Base-by-base conservation (phyloP, 2,113 vertebrate genomes). In the Daphoenositta chrysoptera region DNA sequence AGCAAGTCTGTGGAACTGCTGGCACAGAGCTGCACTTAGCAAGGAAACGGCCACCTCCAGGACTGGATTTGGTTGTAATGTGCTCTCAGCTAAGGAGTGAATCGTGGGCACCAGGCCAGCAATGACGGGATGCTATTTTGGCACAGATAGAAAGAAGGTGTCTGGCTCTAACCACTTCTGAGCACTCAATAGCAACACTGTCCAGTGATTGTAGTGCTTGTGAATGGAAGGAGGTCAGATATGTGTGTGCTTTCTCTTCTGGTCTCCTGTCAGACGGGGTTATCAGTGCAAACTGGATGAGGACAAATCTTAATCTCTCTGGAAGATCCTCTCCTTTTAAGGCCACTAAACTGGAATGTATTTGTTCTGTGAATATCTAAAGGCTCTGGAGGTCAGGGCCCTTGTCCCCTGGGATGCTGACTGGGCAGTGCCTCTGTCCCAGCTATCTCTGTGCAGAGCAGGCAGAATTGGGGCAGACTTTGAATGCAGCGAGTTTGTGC, bases 1-100 rank as follows among this genome's bases (percentile, higher is more conserved):
- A 94, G 83, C 47, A 5, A 56, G 77, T 47, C 48, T 69, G 82
- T 42, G 84, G 75, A 83, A 9, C 0, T 90, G 57, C 21, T 89
- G 87, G 93, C 91, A 61, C 89, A 33, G 63, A 80, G 35, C 26
- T 65, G 77, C 28, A 2, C 53, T 58, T 1, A 61, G 87, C 78
- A 26, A 68, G 95, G 93, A 48, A 72, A 18, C 5, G 13, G 92
- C 90, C 94, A 93, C 87, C 75, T 83, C 90, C 78, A 91, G 68
- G 28, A 3, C 5, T 88, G 92, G 78, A 5, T 42, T 42, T 35
- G 87, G 39, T 28, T 48, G 73, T 39, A 7, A 7, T 22, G 71
- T 58, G 71, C 85, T 80, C 91, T 30, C 47, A 10, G 82, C 87
- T 80, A 1, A 73, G 87, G 51, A 96, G 85, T 83, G 83, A 90